Conservation (phyloP, 2,888 invertebrate species). For the Leuctra nigra region DNA sequence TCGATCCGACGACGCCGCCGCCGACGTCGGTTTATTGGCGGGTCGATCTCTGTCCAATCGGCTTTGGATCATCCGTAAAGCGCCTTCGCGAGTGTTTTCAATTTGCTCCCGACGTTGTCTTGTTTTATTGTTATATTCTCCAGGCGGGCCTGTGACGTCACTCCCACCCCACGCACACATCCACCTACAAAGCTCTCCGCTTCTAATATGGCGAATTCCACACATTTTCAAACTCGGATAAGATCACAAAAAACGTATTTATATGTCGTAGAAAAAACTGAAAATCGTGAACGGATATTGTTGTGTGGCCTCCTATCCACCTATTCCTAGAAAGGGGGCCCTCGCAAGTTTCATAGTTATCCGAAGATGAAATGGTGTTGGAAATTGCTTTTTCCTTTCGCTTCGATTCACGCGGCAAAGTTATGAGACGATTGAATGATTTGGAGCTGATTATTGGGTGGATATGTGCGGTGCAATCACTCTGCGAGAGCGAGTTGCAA, state of each 20-base stretch:
- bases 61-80: neutral
- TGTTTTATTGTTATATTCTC: constrained; percentile 16
- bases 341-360: constrained; percentile 4
- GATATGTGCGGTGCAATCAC: too few relatives aligned
- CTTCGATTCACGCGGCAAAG: constrained; percentile 8
- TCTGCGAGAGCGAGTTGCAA: too few relatives aligned
- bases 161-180: too few relatives aligned
- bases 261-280: neutral
- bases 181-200: neutral
- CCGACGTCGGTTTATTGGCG: neutral
- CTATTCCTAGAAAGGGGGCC: neutral
- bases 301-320: neutral
- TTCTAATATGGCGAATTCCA: constrained; percentile 15
- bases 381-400: constrained; percentile 14
- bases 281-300: neutral
- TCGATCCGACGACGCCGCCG: neutral
- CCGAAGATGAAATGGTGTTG: constrained; percentile 5
- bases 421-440: constrained; percentile 3
- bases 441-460: constrained; percentile 1
- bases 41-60: constrained; percentile 12
- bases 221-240: constrained; percentile 2
- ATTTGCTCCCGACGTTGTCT: constrained; percentile 13
- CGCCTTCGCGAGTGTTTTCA: constrained; percentile 14
- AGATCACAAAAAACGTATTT: neutral
- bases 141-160: neutral